phyloP scores from a whole-genome alignment of 1,140 invertebrate genomes.

The Drosophila kohkoa region DNA sequence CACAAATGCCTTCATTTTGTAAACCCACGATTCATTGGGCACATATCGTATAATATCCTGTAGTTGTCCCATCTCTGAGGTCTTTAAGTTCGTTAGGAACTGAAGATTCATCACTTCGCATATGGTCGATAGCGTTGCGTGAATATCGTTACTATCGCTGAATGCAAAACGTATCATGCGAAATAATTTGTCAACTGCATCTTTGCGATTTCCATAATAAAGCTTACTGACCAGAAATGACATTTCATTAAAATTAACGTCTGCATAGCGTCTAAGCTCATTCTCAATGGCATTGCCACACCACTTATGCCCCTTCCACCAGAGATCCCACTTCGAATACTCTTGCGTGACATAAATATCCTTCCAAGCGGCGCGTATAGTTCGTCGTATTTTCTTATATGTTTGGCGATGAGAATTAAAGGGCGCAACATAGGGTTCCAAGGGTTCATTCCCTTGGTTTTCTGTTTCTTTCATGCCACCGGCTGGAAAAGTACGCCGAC shows the following conservation, averaged over 20 bases:
- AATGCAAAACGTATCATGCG: background rate
- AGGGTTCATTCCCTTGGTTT: background rate
- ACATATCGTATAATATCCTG: constrained; percentile 54
- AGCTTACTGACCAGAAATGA: background rate
- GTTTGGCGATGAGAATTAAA: background rate
- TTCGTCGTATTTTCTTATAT: background rate
- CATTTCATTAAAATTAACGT: constrained; percentile 22
- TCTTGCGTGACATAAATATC: constrained; percentile 18
- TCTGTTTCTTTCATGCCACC: background rate
- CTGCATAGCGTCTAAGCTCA: constrained; percentile 32
- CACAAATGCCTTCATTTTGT: constrained; percentile 54
- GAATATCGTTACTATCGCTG: constrained; percentile 31
- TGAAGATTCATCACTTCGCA: constrained; percentile 31
- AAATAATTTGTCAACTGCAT: background rate
- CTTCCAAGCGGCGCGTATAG: constrained; percentile 20
- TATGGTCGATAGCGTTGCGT: constrained; percentile 27
- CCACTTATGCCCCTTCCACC: constrained; percentile 54
- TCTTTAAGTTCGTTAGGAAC: constrained; percentile 29
- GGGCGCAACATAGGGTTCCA: no score
- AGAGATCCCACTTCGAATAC: constrained; percentile 43
- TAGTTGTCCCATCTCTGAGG: constrained; percentile 1
- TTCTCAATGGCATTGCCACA: constrained; percentile 35
- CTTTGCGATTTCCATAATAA: background rate
- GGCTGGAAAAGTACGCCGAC: constrained; percentile 10
- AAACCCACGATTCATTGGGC: constrained; percentile 58